Evolutionary conservation across 2,113 vertebrate genomes (phyloP).

Genomic region (Haliaeetus leucogaster): DNA sequence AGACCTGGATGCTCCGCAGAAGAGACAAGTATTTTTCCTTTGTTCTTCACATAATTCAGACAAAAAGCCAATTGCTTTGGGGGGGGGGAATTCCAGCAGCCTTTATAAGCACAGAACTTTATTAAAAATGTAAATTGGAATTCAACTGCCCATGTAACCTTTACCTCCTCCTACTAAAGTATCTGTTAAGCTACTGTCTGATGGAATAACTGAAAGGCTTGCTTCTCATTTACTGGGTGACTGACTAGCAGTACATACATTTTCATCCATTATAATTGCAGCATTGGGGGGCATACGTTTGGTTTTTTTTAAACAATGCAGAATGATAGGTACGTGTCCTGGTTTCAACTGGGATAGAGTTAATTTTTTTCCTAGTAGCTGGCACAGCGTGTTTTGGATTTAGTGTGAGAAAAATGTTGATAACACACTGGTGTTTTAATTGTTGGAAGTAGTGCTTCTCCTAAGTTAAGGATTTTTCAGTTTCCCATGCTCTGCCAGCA

Average conservation of each 20-base stretch:
- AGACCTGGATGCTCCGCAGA: background rate
- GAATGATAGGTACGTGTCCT: background rate
- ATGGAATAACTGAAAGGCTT: background rate
- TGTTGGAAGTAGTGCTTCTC: too few relatives aligned
- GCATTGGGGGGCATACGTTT: background rate
- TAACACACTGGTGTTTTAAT: too few relatives aligned
- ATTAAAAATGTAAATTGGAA: constrained; percentile 57
- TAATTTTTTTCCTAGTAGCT: too few relatives aligned
- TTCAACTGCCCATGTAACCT: constrained; percentile 18
- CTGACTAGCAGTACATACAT: background rate
- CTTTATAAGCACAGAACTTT: background rate
- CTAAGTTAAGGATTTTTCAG: too few relatives aligned
- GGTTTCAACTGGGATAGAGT: too few relatives aligned
- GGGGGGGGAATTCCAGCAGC: background rate
- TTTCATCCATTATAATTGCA: background rate
- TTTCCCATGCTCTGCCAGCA: too few relatives aligned
- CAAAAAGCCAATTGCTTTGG: background rate
- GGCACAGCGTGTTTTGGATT: too few relatives aligned
- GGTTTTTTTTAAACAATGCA: background rate
- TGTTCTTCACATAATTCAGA: background rate
- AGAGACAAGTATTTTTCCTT: background rate
- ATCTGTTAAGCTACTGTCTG: background rate
- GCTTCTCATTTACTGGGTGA: constrained; percentile 38
- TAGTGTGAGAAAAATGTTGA: too few relatives aligned
- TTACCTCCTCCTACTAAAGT: background rate